A percentile compares a stretch with the other conserved stretches of the same genome.
Conservation (phyloP, 2,888 invertebrate genomes). For the Cantharis lateralis region DNA sequence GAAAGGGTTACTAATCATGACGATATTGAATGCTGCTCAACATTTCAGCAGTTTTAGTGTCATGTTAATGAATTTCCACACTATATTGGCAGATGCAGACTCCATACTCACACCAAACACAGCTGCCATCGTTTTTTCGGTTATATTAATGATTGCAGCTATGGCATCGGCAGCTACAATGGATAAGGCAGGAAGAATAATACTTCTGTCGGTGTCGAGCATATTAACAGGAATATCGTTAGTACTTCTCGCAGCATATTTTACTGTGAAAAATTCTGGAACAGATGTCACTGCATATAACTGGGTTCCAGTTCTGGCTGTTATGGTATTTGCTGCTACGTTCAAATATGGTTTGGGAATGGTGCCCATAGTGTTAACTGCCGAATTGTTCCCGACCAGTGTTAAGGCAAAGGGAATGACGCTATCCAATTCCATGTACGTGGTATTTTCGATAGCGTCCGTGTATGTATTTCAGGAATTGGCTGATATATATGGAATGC, state of each 20-base stretch:
- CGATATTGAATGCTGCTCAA: slow-evolving; percentile 49
- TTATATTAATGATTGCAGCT: slow-evolving; percentile 48
- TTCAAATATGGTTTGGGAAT: slow-evolving; percentile 51
- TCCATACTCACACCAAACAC: slow-evolving; percentile 44
- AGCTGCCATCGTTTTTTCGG: slow-evolving; percentile 49
- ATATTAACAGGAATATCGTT: slow-evolving; percentile 47
- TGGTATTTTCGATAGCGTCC: slow-evolving; percentile 44
- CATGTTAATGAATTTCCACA: slow-evolving; percentile 52
- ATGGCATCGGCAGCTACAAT: slow-evolving; percentile 43
- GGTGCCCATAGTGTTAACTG: slow-evolving; percentile 52
- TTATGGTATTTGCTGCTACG: slow-evolving; percentile 49
- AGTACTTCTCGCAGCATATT: slow-evolving; percentile 46
- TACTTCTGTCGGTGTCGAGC: slow-evolving; percentile 46
- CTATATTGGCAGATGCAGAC: slow-evolving; percentile 47
- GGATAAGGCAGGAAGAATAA: slow-evolving; percentile 49
- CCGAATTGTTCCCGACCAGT: slow-evolving; percentile 52
- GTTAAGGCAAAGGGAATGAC: slow-evolving; percentile 54
- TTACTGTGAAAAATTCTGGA: slow-evolving; percentile 43
- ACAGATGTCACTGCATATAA: slow-evolving; percentile 42
- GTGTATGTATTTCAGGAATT: slow-evolving; percentile 45
- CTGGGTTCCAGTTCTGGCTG: slow-evolving; percentile 49
- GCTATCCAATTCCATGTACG: slow-evolving; percentile 48
- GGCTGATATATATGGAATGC: slow-evolving; percentile 43
- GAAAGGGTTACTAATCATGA: slow-evolving; percentile 51
- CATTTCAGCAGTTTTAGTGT: slow-evolving; percentile 52